phyloP scores from a whole-genome alignment of 1,140 invertebrate species.

The Heterodera schachtii region DNA sequence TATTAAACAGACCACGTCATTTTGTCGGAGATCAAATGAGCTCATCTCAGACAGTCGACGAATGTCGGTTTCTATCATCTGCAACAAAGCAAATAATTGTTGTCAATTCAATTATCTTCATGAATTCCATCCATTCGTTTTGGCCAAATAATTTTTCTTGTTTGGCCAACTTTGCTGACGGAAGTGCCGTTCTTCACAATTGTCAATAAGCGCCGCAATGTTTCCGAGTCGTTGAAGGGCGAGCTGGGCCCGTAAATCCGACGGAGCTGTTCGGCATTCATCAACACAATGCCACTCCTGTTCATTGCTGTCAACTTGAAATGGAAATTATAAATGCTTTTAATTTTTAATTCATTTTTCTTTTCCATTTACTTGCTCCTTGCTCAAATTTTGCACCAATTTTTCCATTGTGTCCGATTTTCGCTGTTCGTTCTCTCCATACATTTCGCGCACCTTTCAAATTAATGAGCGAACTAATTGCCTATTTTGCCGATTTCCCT shows the following conservation, averaged over 20 bases:
- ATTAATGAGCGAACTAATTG: neutral
- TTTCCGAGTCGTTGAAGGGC: slow-evolving; percentile 49
- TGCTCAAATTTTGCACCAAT: slow-evolving; percentile 20
- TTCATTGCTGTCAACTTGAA: too few species aligned
- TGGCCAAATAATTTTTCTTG: neutral
- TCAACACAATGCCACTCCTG: too few species aligned
- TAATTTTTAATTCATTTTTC: too few species aligned
- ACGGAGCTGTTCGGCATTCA: too few species aligned
- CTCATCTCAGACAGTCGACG: slow-evolving; percentile 30
- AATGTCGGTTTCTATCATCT: slow-evolving; percentile 43
- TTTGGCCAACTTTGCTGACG: neutral
- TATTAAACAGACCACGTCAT: slow-evolving; percentile 39
- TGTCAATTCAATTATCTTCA: too few species aligned
- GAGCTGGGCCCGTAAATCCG: too few species aligned
- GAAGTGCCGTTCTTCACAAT: slow-evolving; percentile 24
- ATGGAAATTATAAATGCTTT: too few species aligned
- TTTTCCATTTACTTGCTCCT: too few species aligned
- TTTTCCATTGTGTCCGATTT: slow-evolving; percentile 33
- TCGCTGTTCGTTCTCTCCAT: slow-evolving; percentile 35
- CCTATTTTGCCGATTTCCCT: neutral
- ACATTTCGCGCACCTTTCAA: slow-evolving; percentile 29
- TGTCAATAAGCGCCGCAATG: slow-evolving; percentile 32
- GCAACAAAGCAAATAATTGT: neutral
- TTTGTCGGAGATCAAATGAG: slow-evolving; percentile 49
- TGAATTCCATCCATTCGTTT: too few species aligned